Evolutionary conservation across 2,113 vertebrate genomes (phyloP), one percentile per base, ranked within the genome.

Genomic region (Stigmatopora argus): DNA sequence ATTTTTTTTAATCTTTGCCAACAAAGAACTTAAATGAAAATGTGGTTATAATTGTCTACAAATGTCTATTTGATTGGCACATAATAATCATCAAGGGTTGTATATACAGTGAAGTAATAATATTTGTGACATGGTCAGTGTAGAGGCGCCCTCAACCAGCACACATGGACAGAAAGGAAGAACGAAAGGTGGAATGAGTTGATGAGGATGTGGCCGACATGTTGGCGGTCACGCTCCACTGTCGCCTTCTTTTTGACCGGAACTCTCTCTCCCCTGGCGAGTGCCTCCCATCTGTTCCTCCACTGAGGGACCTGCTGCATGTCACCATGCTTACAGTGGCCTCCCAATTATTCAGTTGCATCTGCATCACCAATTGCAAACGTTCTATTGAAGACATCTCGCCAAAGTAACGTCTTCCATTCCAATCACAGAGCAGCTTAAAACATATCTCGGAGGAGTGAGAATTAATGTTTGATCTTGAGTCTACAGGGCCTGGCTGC

Each of bases 211-310:
- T 75, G 78, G 79, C 67, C 75, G 84, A 82, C 82, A 85, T 85
- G 81, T 80, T 89, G 85, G 84, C 81, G 78, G 83, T 87, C 85
- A 87, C 83, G 81, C 85, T 87, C 85, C 69, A 73, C 81, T 85
- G 56, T 88, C 84, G 83, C 85, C 84, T 86, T 85, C 76, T 83
- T 83, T 87, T 67, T 83, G 84, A 88, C 85, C 84, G 82, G 85
- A 84, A 84, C 81, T 81, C 81, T 70, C 74, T 78, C 79, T 82
- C 83, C 81, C 86, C 85, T 76, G 72, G 81, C 75, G 80, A 84
- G 64, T 66, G 73, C 77, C 78, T 84, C 83, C 86, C 85, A 87
- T 85, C 87, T 87, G 85, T 81, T 86, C 82, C 71, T 77, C 73
- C 75, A 3, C 62, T 5, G 66, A 75, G 71, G 62, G 34, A 83